Evolutionary conservation across 92 coral and sea anemone genomes (phyloP).

Genomic region (Umimayanthus kanabou): DNA sequence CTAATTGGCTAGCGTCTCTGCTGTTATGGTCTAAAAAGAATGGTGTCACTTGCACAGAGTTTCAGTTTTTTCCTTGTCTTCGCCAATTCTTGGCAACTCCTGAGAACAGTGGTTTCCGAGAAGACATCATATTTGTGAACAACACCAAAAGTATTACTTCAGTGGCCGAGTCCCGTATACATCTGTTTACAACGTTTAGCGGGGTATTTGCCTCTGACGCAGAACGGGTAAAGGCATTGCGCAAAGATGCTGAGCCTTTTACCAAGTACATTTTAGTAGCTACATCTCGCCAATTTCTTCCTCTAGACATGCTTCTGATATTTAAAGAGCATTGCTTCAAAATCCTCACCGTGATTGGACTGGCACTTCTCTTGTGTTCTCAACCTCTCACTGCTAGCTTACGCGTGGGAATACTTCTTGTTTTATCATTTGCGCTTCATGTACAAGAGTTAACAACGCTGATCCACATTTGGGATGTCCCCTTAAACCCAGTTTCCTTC

Average conservation of each 20-base stretch:
- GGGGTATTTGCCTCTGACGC: constrained; percentile 13
- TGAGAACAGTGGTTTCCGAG: constrained; percentile 3
- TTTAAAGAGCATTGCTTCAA: constrained; percentile 25
- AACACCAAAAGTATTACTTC: not conserved
- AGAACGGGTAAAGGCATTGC: constrained; percentile 17
- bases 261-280: not conserved
- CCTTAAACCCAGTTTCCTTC: constrained; percentile 54
- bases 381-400: constrained; percentile 51
- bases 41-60: constrained; percentile 50
- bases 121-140: constrained; percentile 34
- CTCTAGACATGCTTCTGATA: constrained; percentile 39
- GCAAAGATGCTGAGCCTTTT: constrained; percentile 7
- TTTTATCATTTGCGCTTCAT: constrained; percentile 42
- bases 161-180: constrained; percentile 50
- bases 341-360: constrained; percentile 30
- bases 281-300: constrained; percentile 33
- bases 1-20: constrained; percentile 56
- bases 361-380: constrained; percentile 41
- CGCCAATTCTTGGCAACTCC: constrained; percentile 40
- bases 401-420: constrained; percentile 48
- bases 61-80: constrained; percentile 44
- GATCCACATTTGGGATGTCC: constrained; percentile 33
- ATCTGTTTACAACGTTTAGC: constrained; percentile 38
- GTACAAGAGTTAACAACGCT: constrained; percentile 40
- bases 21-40: constrained; percentile 41